Conservation (phyloP, 2,888 invertebrate species). For the Clunio marinus region DNA sequence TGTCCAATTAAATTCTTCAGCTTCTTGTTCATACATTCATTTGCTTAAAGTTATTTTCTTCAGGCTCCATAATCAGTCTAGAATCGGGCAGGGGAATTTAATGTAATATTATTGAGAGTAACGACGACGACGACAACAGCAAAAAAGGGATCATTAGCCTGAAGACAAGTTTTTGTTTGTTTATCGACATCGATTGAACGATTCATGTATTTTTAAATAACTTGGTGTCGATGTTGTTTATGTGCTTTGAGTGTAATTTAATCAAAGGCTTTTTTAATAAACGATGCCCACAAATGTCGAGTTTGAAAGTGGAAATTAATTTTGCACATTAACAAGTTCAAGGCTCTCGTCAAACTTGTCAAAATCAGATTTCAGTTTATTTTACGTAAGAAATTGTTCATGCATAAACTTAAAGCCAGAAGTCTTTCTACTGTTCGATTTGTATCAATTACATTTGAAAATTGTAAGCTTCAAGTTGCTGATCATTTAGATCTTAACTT, state of each 20-base stretch:
- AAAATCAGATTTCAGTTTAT: too few relatives aligned
- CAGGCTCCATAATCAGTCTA: conserved; percentile 10
- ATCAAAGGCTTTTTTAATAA: too few relatives aligned
- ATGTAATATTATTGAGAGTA: too few relatives aligned
- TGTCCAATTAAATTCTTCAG: conserved; percentile 21
- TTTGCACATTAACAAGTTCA: background rate
- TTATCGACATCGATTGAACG: background rate
- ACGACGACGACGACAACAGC: background rate
- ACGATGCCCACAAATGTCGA: too few relatives aligned
- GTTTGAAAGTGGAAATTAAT: background rate
- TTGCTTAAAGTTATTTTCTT: conserved; percentile 12
- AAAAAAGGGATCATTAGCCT: background rate
- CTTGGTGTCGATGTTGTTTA: too few relatives aligned
- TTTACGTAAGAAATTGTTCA: background rate
- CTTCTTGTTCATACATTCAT: too few relatives aligned
- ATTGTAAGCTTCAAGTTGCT: background rate
- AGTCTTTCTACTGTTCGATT: too few relatives aligned
- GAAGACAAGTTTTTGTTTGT: background rate
- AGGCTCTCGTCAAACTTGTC: background rate
- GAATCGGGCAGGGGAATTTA: background rate
- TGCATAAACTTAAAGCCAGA: background rate
- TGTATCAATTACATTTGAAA: background rate
- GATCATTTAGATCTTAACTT: background rate
- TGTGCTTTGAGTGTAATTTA: too few relatives aligned
- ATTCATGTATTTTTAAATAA: background rate